These are phyloP conservation scores for Coregonus sp. DNA, from an alignment of 2,797 vertebrate genomes.

Conservation along the genomic window DNA sequence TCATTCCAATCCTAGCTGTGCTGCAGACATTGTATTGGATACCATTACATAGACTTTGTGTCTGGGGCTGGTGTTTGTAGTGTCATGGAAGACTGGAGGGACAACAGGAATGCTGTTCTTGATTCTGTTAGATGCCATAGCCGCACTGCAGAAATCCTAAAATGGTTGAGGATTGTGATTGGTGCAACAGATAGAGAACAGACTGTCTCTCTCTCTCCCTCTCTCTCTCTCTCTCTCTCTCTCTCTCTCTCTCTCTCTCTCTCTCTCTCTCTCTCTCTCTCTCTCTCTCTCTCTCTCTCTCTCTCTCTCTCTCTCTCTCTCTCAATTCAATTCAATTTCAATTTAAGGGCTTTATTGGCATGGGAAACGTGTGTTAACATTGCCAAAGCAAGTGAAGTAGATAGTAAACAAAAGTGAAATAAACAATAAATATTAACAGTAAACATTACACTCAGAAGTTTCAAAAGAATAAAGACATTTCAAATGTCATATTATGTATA, in stretches of 20 bases:
- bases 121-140: background rate
- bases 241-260: no score
- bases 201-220: no score
- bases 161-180: background rate
- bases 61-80: constrained; percentile 16
- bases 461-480: no score
- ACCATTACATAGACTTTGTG: background rate
- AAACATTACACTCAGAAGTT: no score
- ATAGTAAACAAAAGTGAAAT: no score
- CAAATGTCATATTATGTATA: no score
- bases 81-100: background rate
- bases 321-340: no score
- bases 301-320: background rate
- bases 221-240: no score
- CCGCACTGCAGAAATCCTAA: constrained; percentile 12
- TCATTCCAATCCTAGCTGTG: constrained; percentile 3
- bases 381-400: no score
- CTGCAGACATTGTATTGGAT: background rate
- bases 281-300: background rate
- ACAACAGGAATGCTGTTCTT: constrained; percentile 23
- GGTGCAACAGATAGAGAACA: background rate
- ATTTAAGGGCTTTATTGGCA: no score
- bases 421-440: no score
- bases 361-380: no score
- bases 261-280: background rate